Conservation (phyloP, 2,888 invertebrate species). For the Polia nebulosa region DNA sequence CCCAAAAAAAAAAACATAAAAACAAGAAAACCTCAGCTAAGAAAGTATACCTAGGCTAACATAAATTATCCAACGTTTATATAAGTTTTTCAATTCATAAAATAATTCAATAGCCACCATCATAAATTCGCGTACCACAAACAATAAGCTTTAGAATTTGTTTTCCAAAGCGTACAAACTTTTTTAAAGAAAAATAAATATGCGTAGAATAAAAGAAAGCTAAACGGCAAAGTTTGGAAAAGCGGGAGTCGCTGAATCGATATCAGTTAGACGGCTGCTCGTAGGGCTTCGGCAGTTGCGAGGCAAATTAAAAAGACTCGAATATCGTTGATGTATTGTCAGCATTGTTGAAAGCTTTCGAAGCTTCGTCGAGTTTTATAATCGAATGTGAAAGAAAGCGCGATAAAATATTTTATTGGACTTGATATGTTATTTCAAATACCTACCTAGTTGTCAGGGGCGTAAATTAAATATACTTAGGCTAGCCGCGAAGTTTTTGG, state of each 20-base stretch:
- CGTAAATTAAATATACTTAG: too few species aligned
- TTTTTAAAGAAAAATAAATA: slow-evolving; percentile 32
- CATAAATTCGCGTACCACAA: slow-evolving; percentile 27
- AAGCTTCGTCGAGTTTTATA: slow-evolving; percentile 38
- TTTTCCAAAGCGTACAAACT: slow-evolving; percentile 26
- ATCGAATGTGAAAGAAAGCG: background rate
- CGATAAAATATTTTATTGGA: background rate
- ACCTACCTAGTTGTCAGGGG: too few species aligned
- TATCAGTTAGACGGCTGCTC: slow-evolving; percentile 71
- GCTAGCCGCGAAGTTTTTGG: too few species aligned
- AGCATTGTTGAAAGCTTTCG: slow-evolving; percentile 56
- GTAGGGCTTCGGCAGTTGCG: slow-evolving; percentile 77
- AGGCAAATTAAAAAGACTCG: slow-evolving; percentile 80
- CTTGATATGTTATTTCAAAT: too few species aligned
- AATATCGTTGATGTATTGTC: slow-evolving; percentile 63
- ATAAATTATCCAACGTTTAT: background rate
- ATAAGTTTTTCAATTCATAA: slow-evolving; percentile 14
- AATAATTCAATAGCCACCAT: slow-evolving; percentile 24
- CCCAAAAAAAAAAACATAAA: too few species aligned
- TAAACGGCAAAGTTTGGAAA: slow-evolving; percentile 69
- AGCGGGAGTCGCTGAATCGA: slow-evolving; percentile 76
- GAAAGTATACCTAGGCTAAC: background rate
- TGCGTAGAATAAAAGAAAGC: slow-evolving; percentile 49
- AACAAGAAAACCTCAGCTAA: background rate
- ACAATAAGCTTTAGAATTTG: slow-evolving; percentile 41